Conservation (phyloP, 2,113 vertebrate species). For the Saccopteryx leptura region DNA sequence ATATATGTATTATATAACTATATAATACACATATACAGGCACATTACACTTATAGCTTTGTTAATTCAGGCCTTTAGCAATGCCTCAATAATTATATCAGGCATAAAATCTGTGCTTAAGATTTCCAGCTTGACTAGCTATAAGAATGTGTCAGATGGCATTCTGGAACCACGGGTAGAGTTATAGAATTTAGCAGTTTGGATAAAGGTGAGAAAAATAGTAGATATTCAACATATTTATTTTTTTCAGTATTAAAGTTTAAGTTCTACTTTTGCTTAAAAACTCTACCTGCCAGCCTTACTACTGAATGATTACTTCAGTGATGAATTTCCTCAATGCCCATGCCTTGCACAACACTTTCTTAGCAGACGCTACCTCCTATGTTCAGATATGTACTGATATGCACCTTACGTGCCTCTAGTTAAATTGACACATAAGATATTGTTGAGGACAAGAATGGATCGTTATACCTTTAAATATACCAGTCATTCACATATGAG, state of each 20-base stretch:
- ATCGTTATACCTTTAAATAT: background rate
- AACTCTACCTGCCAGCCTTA: background rate
- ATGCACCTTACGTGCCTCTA: background rate
- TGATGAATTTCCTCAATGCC: background rate
- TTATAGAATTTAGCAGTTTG: background rate
- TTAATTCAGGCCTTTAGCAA: background rate
- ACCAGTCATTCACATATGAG: background rate
- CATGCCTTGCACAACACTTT: background rate
- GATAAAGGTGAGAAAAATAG: background rate
- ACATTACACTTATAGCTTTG: background rate
- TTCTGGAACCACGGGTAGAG: background rate
- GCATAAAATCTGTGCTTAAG: background rate
- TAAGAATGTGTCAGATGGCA: background rate
- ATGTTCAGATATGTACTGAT: background rate
- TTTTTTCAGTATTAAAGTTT: background rate
- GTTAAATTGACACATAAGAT: background rate
- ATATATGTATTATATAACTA: background rate
- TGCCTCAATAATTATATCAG: background rate
- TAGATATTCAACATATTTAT: background rate
- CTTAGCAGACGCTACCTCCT: background rate
- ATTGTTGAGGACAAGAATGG: background rate
- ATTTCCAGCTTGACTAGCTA: background rate
- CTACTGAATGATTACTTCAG: background rate
- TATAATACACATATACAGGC: background rate
- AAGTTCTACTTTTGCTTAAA: background rate